These are phyloP conservation scores for Apamea epomidion DNA, from an alignment of 2,888 invertebrate species.

Conservation along the genomic window DNA sequence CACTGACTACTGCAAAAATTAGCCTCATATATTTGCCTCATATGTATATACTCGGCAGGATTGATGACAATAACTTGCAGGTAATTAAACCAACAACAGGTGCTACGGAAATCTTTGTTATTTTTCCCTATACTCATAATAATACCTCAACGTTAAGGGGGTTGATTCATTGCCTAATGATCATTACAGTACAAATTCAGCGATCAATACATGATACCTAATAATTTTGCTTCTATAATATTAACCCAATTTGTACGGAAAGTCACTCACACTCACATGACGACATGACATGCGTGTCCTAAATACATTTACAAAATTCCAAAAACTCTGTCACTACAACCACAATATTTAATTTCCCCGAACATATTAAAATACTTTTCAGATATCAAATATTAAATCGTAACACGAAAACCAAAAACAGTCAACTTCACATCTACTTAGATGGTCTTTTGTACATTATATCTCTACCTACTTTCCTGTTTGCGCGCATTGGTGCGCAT, in stretches of 20 bases:
- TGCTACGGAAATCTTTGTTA: background rate
- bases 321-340: background rate
- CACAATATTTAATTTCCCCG: background rate
- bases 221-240: background rate
- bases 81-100: background rate
- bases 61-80: background rate
- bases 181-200: background rate
- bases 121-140: background rate
- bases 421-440: background rate
- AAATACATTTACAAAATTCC: background rate
- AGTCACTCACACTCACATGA: background rate
- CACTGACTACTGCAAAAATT: conserved; percentile 19
- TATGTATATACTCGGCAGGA: background rate
- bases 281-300: background rate
- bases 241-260: background rate
- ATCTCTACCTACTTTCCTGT: conserved; percentile 55
- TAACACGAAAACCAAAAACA: conserved; percentile 1
- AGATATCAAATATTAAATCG: conserved; percentile 14
- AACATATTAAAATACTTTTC: conserved; percentile 4
- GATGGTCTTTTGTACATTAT: conserved; percentile 19
- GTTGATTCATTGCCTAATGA: background rate
- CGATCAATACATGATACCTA: background rate
- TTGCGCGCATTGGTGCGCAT: conserved; percentile 51
- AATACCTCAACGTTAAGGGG: background rate
- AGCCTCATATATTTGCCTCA: conserved; percentile 28